Evolutionary conservation across 2,113 vertebrate genomes (phyloP), one percentile per base, ranked within the genome.

Genomic region (Sinocyclocheilus rhinocerous): DNA sequence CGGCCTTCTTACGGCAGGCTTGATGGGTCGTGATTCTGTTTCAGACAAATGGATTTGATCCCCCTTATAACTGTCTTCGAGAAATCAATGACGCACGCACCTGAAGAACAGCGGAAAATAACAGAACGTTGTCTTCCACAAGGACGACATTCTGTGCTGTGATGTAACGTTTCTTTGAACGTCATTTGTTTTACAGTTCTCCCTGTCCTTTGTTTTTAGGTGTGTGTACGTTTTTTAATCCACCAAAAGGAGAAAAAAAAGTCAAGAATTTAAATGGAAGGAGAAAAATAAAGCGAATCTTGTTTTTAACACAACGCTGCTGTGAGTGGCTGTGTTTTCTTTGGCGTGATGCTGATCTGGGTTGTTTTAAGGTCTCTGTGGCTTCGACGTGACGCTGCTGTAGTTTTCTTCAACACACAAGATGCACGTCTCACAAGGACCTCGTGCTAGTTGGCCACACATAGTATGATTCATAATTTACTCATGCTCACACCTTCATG

Each of bases 241-340:
- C 93, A 93, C 91, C 87, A 92, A 91, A 88, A 90, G 90, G 84
- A 93, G 87, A 88, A 91, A 92, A 33, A 92, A 84, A 92, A 85
- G 65, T 85, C 29, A 87, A 85, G 42, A 70, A 89, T 89, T 92
- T 84, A 93, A 93, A 91, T 88, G 90, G 90, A 92, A 91, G 89
- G 88, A 93, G 88, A 90, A 92, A 91, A 92, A 91, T 88, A 93
- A 91, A 91, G 84, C 81, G 83, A 88, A 85, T 92, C 94, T 95
- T 94, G 93, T 94, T 95, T 94, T 94, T 94, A 95, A 93, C 91
- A 92, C 70, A 93, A 84, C 29, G 20, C 61, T 1, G 18, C 15
- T 72, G 82, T 76, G 72, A 39, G 12, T 24, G 26, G 59, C 63
- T 36, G 72, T 63, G 52, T 8, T 36, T 63, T 63, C 61, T 65